These are phyloP conservation scores for Macaca fascicularis DNA, from an alignment of 2,113 vertebrate genomes.

Conservation along the genomic window T2T-MFA8v1.1 NC_088376.1:80595001-80595500, in stretches of 20 bases:
- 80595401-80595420: constrained; percentile 99
- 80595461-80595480: constrained; percentile 87
- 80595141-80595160: constrained; percentile 86
- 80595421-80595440: constrained; percentile 97
- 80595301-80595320: constrained; percentile 83
- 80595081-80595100: constrained; percentile 76
- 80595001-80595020: not conserved
- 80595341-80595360: constrained; percentile 99
- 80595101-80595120: constrained; percentile 71
- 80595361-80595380: constrained; percentile 99
- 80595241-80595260: constrained; percentile 85
- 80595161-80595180: constrained; percentile 84
- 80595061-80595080: constrained; percentile 10
- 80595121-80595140: constrained; percentile 74
- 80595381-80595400: constrained; percentile 98
- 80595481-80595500: constrained; percentile 82
- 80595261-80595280: constrained; percentile 92
- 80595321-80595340: constrained; percentile 90
- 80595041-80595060: not conserved
- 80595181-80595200: constrained; percentile 91
- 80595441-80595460: constrained; percentile 97
- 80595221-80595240: constrained; percentile 94
- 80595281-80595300: constrained; percentile 90
- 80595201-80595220: constrained; percentile 94
- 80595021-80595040: constrained; percentile 12